phyloP scores from a whole-genome alignment of 2,113 vertebrate genomes.

The Vidua macroura region DNA sequence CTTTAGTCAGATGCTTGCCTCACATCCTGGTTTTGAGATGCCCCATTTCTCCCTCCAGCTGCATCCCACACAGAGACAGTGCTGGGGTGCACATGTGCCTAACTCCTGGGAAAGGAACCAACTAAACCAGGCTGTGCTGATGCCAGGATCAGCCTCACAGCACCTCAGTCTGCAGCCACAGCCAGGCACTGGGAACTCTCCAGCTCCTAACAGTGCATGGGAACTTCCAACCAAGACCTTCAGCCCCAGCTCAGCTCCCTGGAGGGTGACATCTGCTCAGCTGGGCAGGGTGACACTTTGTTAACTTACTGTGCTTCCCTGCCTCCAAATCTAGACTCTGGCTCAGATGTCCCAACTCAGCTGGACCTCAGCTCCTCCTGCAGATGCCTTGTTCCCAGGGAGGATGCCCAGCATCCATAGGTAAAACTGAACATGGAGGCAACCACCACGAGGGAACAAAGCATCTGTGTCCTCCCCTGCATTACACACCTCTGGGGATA shows the following conservation, averaged over 20 bases:
- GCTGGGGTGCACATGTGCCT: no score
- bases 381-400: neutral
- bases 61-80: neutral
- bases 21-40: neutral
- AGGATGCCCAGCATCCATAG: neutral
- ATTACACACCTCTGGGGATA: neutral
- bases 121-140: neutral
- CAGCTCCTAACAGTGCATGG: neutral
- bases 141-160: neutral
- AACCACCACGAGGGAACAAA: neutral
- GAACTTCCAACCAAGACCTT: neutral
- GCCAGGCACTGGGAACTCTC: neutral
- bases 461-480: neutral
- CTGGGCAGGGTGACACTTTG: fast-evolving
- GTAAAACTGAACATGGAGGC: neutral
- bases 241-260: neutral
- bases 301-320: neutral
- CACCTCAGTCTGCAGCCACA: neutral
- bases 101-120: neutral
- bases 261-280: neutral
- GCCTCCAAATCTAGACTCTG: neutral
- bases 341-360: neutral
- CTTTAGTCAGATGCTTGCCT: neutral
- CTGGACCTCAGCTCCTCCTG: neutral
- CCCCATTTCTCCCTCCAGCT: neutral